A percentile compares a stretch with the other conserved stretches of the same genome.
Evolutionary conservation across 1,140 invertebrate genomes (phyloP).

Genomic region (Apolygus lucorum): DNA sequence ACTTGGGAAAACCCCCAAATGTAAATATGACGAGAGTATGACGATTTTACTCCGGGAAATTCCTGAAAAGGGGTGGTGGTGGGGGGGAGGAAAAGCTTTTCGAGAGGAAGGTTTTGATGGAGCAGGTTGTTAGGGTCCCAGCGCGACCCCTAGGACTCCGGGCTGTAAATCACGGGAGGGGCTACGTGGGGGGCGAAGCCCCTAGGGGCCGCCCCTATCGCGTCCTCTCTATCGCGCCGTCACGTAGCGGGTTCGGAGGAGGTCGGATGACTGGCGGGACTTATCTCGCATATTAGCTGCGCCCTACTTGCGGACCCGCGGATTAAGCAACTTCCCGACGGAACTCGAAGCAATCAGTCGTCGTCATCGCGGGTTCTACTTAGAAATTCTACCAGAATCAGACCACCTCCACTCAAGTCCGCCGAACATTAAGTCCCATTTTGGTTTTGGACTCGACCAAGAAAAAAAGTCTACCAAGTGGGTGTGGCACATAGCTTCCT

Average conservation of each 20-base stretch:
- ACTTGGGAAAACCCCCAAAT: not conserved
- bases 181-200: not conserved
- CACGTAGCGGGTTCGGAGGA: not conserved
- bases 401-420: too few relatives aligned
- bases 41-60: too few relatives aligned
- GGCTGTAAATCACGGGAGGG: not conserved
- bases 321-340: too few relatives aligned
- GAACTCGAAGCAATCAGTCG: too few relatives aligned
- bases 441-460: too few relatives aligned
- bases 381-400: too few relatives aligned
- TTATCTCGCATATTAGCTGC: not conserved
- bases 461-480: too few relatives aligned
- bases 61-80: too few relatives aligned
- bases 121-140: constrained; percentile 5
- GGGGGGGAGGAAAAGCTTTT: not conserved
- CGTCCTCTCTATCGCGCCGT: not conserved
- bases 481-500: too few relatives aligned
- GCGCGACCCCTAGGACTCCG: not conserved
- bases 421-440: too few relatives aligned
- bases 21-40: constrained; percentile 6
- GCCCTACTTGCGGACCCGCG: not conserved
- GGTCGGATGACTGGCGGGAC: not conserved
- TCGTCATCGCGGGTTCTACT: too few relatives aligned
- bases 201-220: not conserved
- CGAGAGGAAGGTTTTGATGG: not conserved